Evolutionary conservation across 2,888 invertebrate genomes (phyloP), one percentile per base, ranked within the genome.

Genomic region (Habroteleia sp.): DNA sequence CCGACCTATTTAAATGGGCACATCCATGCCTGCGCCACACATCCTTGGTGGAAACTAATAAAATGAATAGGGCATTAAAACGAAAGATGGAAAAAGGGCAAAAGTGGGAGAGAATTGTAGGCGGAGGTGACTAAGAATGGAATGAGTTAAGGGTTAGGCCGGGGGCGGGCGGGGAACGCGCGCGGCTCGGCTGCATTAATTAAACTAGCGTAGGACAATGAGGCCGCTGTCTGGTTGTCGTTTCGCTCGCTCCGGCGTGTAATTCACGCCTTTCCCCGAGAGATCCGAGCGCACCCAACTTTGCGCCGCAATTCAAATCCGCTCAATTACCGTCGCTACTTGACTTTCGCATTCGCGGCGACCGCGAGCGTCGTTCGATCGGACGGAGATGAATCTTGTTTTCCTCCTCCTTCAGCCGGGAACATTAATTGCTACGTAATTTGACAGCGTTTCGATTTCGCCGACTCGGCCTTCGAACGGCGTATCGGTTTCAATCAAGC

Each of bases 191-290:
- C 84, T 85, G 87, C 86, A 87, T 87, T 88, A 88, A 88, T 88
- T 88, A 88, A 87, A 87, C 85, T 84, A 85, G 86, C 83, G 81
- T 83, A 85, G 86, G 85, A 88, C 87, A 87, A 87, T 87, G 86
- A 86, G 86, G 82, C 84, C 82, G 84, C 85, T 85, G 83, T 80
- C 80, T 77, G 79, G 79, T 72, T 79, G 79, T 80, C 20, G 41
- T 44, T 50, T 81, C 72, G 48, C 71, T 65, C 58, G 44, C 62
- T 75, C 39, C 81, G 80, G 79, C 79, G 76, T 83, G 82, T 84
- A 82, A 85, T 82, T 83, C 82, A 83, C 85, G 82, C 82, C 82
- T 76, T 80, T 77, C 80, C 81, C 77, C 79, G 74, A 71, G 82
- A 78, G 81, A 80, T 33, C 74, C 35, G 68, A 75, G 71, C 78